These are phyloP conservation scores for Microtus pennsylvanicus DNA, from an alignment of 2,113 vertebrate species.

Conservation along the genomic window DNA sequence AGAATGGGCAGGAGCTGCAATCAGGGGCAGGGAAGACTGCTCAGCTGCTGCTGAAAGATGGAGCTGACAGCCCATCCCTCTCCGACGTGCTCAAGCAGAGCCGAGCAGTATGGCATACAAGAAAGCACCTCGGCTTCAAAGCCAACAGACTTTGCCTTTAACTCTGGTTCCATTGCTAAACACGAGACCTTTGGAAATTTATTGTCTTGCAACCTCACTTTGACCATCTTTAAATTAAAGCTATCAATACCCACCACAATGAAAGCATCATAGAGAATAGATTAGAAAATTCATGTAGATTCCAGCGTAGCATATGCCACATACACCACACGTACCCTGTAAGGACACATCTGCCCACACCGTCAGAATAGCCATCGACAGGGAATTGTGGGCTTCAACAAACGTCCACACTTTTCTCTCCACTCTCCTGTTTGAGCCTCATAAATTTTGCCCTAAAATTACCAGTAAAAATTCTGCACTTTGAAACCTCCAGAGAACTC, in stretches of 20 bases:
- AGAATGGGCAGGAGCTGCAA: neutral
- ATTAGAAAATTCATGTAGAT: neutral
- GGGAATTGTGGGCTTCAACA: neutral
- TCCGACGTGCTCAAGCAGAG: accelerated
- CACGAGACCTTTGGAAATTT: neutral
- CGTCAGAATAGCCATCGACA: neutral
- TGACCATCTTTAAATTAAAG: conserved; percentile 19
- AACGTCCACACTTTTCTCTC: neutral
- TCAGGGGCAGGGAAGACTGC: neutral
- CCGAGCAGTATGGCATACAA: neutral
- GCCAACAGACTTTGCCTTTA: neutral
- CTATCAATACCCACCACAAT: neutral
- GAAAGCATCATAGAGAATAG: neutral
- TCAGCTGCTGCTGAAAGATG: neutral
- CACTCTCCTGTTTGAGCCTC: neutral
- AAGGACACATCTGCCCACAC: neutral
- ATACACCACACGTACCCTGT: neutral
- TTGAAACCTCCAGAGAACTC: conserved; percentile 30
- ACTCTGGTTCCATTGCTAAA: conserved; percentile 32
- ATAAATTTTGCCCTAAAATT: conserved; percentile 37
- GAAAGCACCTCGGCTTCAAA: neutral
- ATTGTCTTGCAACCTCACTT: conserved; percentile 15
- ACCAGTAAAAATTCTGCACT: conserved; percentile 7
- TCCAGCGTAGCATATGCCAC: neutral
- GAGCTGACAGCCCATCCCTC: too few relatives aligned